Base-by-base conservation (phyloP, 2,797 vertebrate species). In the Melanotaenia nigrans region DNA sequence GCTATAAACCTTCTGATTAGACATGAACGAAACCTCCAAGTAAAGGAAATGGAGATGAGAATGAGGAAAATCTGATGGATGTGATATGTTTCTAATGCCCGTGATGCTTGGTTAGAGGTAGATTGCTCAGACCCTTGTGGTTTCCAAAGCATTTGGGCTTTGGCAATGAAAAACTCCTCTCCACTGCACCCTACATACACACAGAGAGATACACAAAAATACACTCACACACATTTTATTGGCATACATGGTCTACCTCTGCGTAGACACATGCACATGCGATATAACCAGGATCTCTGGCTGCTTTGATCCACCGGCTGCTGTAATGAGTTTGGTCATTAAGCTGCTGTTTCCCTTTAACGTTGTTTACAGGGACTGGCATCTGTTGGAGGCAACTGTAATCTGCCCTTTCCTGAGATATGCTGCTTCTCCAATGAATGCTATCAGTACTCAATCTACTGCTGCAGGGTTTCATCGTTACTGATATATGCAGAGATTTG, bases 241-340 rank as follows among this genome's bases (percentile, higher is more conserved):
- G 28, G 20, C 49, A 35, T 65, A 61, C 35, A 33, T 28, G 30
- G 28, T 65, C 47, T 77, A 66, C 69, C 49, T 73, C 66, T 58
- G 8, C 49, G 65, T 33, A 77, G 22, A 65, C 59, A 71, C 47
- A 72, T 35, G 54, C 38, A 45, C 12, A 38, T 51, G 66, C 16
- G 56, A 62, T 75, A 84, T 68, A 72, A 62, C 75, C 49, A 64
- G 56, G 82, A 60, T 82, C 83, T 79, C 78, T 40, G 55, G 74
- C 68, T 63, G 72, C 84, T 86, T 84, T 87, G 79, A 86, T 89
- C 76, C 65, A 66, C 73, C n/a, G 55, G 61, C 73, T 90, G 83
- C 81, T 73, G 75, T 92, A 90, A 93, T 92, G 87, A 90, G 75
- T 91, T 89, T 80, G 82, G 89, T 90, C 65, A 63, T 90, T 91